phyloP scores from a whole-genome alignment of 1,140 invertebrate genomes.

The Ceratoteleas bidentatus region DNA sequence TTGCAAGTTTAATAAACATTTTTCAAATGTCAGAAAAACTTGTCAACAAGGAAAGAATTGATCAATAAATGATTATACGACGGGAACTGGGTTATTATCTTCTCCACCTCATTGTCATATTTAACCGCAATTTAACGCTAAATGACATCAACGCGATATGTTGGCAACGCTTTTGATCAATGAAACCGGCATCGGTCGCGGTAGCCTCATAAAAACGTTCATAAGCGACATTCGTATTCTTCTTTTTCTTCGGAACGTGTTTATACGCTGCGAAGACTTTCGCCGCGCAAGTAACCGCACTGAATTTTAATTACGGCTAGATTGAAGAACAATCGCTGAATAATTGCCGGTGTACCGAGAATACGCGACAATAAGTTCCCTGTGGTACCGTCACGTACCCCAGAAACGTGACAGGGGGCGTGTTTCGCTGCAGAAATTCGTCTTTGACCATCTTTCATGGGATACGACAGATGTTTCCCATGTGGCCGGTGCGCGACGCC shows the following conservation, averaged over 20 bases:
- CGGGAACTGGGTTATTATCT: too few relatives aligned
- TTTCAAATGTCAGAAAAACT: too few relatives aligned
- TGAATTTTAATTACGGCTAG: constrained; percentile 75
- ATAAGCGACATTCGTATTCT: not conserved
- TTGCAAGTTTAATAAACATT: too few relatives aligned
- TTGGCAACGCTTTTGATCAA: too few relatives aligned
- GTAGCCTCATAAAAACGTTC: too few relatives aligned
- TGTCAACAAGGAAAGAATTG: too few relatives aligned
- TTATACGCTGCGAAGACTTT: constrained; percentile 37
- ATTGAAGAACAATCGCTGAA: constrained; percentile 76
- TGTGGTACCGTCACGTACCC: constrained; percentile 69
- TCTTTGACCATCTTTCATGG: constrained; percentile 78
- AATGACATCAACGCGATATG: too few relatives aligned
- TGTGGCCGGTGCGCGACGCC: constrained; percentile 73
- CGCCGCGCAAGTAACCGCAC: constrained; percentile 73
- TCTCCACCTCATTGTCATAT: too few relatives aligned
- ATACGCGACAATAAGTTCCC: constrained; percentile 76
- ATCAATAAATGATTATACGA: too few relatives aligned
- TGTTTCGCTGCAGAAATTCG: constrained; percentile 78
- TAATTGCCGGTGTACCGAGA: constrained; percentile 76
- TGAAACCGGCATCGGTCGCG: too few relatives aligned
- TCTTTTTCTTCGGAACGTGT: constrained; percentile 11
- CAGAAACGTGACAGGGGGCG: constrained; percentile 79
- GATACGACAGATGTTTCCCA: constrained; percentile 82
- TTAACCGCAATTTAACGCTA: too few relatives aligned